Base-by-base conservation (phyloP, 2,797 vertebrate genomes). In the Nothura maculosa region DNA sequence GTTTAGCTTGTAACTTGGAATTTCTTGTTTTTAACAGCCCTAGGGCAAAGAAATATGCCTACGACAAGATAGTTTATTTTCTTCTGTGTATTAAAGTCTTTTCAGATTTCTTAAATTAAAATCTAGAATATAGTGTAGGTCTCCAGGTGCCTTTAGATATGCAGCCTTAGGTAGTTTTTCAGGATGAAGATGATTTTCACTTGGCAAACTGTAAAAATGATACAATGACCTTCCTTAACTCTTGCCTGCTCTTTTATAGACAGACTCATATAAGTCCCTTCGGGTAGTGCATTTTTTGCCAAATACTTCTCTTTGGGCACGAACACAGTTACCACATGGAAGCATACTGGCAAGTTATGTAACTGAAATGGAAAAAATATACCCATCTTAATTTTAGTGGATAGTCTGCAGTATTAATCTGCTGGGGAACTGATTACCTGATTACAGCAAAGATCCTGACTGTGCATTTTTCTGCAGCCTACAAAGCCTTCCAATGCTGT, bases 21-120 rank as follows among this genome's bases (percentile, higher is more conserved):
- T 58, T 64, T 17, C 27, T 27, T 22, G 30, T 47, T 88, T 87
- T 81, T n/a, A 64, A 48, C 2, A 28, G 47, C 34, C 38, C 38
- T 18, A 81, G 70, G 74, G 16, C 48, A 82, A 79, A 84, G 45
- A 77, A 79, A 74, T 61, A 64, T 16, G 10, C 32, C 40, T 48
- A 16, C 55, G 74, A 69, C 20, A 67, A 57, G 34, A 40, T 6
- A 52, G 21, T 40, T 34, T 55, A 55, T 77, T 84, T 92, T 89
- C 62, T 89, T 90, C 32, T 70, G 11, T 45, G 10, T 43, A 16
- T 64, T 74, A 55, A 36, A 48, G 30, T 57, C 43, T 84, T 90
- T 67, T 55, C 67, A 61, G 40, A 64, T 94, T 89, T 88, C 58
- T 91, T 92, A 75, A 92, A 87, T 81, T 45, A 81, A 61, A 21